phyloP scores from a whole-genome alignment of 2,888 invertebrate species.

The Archaeoteleia sp. region DNA sequence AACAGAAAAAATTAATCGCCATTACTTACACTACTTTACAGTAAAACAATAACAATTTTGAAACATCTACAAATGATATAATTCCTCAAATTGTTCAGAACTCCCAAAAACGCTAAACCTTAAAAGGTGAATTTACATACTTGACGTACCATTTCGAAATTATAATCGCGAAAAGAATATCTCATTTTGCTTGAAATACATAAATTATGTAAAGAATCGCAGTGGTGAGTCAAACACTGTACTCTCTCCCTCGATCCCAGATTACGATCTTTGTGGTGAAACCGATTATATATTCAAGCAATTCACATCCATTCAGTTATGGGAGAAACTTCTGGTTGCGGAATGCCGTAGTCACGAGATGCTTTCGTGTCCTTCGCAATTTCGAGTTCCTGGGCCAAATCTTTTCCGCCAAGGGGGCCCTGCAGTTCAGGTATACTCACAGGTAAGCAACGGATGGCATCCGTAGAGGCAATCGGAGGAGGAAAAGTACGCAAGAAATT shows the following conservation, averaged over 20 bases:
- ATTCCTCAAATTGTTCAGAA: neutral
- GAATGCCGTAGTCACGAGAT: constrained; percentile 46
- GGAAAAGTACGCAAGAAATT: constrained; percentile 13
- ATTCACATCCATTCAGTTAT: constrained; percentile 48
- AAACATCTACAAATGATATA: too few relatives aligned
- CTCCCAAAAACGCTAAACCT: neutral
- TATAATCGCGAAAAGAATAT: constrained; percentile 13
- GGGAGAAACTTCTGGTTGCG: constrained; percentile 37
- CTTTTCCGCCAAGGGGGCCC: constrained; percentile 29
- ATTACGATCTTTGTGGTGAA: constrained; percentile 40
- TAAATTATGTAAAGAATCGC: constrained; percentile 45
- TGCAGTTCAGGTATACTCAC: constrained; percentile 9
- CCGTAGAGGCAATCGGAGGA: neutral
- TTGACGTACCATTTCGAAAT: constrained; percentile 11
- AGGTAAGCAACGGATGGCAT: constrained; percentile 23
- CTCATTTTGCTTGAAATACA: constrained; percentile 36
- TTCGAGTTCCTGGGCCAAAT: constrained; percentile 34
- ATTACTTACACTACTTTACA: too few relatives aligned
- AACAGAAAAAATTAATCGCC: too few relatives aligned
- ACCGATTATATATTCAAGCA: constrained; percentile 48
- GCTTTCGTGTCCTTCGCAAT: constrained; percentile 48
- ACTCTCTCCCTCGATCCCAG: constrained; percentile 24
- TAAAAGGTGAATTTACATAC: constrained; percentile 12
- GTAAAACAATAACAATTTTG: too few relatives aligned
- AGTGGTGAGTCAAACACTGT: constrained; percentile 26